Evolutionary conservation across 2,888 invertebrate species (phyloP).

Genomic region (Cheilosia scutellata): DNA sequence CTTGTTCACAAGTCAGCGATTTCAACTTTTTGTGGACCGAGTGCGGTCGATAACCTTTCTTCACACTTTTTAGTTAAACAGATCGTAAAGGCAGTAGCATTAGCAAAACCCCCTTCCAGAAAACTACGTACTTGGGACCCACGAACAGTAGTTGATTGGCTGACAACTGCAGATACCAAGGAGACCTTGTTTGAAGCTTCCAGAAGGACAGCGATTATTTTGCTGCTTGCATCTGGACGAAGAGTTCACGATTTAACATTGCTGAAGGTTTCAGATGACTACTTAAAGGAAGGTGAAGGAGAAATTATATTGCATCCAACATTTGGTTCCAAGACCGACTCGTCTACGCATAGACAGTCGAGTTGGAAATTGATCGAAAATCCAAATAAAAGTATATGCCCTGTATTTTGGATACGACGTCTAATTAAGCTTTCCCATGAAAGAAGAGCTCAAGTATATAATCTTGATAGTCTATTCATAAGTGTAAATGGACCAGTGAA

Average conservation of each 20-base stretch:
- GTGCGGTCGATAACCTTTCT: background rate
- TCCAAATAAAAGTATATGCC: constrained; percentile 21
- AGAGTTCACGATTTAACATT: constrained; percentile 52
- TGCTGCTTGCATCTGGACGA: constrained; percentile 27
- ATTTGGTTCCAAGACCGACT: constrained; percentile 20
- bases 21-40: constrained; percentile 30
- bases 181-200: constrained; percentile 31
- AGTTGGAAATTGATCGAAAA: constrained; percentile 16
- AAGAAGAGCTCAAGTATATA: constrained; percentile 3
- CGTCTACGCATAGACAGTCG: constrained; percentile 8
- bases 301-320: constrained; percentile 28
- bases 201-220: constrained; percentile 27
- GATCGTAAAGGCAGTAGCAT: background rate
- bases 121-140: constrained; percentile 31
- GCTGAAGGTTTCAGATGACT: constrained; percentile 1
- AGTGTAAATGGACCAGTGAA: constrained; percentile 7
- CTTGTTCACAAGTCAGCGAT: constrained; percentile 48
- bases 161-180: background rate
- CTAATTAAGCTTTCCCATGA: constrained; percentile 6
- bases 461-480: constrained; percentile 17
- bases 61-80: constrained; percentile 1
- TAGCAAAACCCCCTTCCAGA: background rate
- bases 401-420: constrained; percentile 23
- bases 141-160: constrained; percentile 30
- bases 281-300: constrained; percentile 1